phyloP scores from a whole-genome alignment of 2,797 vertebrate species.

The Moxostoma hubbsi region DNA sequence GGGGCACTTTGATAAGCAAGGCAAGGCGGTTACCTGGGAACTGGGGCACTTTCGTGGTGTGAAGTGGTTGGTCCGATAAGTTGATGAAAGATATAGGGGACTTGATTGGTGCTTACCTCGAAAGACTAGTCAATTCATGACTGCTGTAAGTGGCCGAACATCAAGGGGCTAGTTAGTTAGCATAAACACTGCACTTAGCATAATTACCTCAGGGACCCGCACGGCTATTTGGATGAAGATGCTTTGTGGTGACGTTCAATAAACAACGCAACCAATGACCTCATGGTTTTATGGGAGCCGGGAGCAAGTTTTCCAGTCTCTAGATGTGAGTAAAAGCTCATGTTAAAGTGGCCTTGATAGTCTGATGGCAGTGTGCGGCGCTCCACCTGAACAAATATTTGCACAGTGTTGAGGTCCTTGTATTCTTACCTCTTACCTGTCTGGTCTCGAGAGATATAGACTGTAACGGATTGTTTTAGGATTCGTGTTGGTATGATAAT shows the following conservation, averaged over 20 bases:
- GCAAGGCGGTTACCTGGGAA: conserved; percentile 59
- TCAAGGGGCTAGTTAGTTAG: conserved; percentile 73
- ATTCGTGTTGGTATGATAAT: conserved; percentile 12
- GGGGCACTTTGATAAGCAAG: conserved; percentile 72
- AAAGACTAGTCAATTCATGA: conserved; percentile 50
- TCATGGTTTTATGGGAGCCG: conserved; percentile 55
- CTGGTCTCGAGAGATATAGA: neutral
- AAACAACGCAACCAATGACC: conserved; percentile 63
- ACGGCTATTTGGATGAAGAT: conserved; percentile 65
- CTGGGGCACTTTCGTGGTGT: conserved; percentile 67
- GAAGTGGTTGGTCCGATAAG: conserved; percentile 60
- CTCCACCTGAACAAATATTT: conserved; percentile 42
- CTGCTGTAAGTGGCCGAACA: conserved; percentile 63
- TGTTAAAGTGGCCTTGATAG: conserved; percentile 30
- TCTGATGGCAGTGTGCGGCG: neutral
- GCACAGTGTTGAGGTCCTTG: conserved; percentile 10
- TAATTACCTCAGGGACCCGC: conserved; percentile 74
- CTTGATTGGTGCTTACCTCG: conserved; percentile 51
- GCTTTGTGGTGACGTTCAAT: conserved; percentile 69
- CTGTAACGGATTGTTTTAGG: neutral
- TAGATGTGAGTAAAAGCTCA: neutral
- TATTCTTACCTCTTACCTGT: conserved; percentile 23
- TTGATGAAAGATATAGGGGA: conserved; percentile 62
- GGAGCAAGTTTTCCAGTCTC: conserved; percentile 18
- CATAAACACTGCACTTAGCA: conserved; percentile 75